Evolutionary conservation across 2,797 vertebrate species (phyloP), one percentile per base, ranked within the genome.

Genomic region (Liasis olivaceus): DNA sequence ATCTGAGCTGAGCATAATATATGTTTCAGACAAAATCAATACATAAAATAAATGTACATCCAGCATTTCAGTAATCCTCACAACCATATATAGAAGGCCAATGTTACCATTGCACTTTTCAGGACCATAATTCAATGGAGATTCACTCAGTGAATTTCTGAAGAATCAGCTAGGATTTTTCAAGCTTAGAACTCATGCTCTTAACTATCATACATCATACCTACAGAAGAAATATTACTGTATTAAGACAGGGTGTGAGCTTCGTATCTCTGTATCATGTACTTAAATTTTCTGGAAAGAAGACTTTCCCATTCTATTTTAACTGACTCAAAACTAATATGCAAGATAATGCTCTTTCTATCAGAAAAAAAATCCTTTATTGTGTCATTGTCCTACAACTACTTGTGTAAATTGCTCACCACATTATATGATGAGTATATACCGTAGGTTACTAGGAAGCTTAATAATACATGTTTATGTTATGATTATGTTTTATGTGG

Each of bases 301-400:
- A 95, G 36, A 96, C 3, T 89, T 93, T 77, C 14, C 24, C 26
- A 36, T 93, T 59, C 20, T 60, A 31, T 72, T 95, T 94, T 64
- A 91, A 60, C 72, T 56, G 92, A 36, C 95, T 0, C 94, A 90
- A 66, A 94, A 36, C 14, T 92, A 56, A 77, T 93, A 93, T 93
- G 85, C 92, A 85, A 93, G 93, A 2, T 56, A 94, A 91, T n/a
- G 62, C 24, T 89, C 11, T 93, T 94, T 93, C 2, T 77, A 93
- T 93, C 93, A 85, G 89, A 94, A 95, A 95, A n/a, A 86, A 95
- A 94, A 93, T 93, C 0, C 51, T 93, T 94, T 91, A 92, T 12
- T 51, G 31, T 92, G 60, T 20, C 85, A 14, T 56, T 9, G 14
- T 87, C 77, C 62, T 89, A 93, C 60, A 36, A 96, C 92, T 85